These are phyloP conservation scores for Gryon sp. DNA, from an alignment of 1,140 invertebrate species.

Conservation along the genomic window DNA sequence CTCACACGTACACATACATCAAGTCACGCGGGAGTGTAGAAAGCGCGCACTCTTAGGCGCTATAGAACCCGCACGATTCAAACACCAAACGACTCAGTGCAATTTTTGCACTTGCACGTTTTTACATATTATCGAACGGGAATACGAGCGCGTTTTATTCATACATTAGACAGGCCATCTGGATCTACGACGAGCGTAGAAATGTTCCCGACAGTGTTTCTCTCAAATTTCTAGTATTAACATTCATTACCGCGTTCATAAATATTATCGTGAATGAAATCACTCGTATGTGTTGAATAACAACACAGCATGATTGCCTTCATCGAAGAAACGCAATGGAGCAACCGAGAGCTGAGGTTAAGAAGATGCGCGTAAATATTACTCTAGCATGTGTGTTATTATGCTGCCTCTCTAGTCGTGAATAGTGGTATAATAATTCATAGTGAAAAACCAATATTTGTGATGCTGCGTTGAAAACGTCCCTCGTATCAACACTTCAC, in stretches of 20 bases:
- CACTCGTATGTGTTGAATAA: constrained; percentile 40
- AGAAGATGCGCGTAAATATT: constrained; percentile 58
- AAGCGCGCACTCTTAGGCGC: constrained; percentile 17
- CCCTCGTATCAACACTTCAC: constrained; percentile 44
- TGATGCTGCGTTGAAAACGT: constrained; percentile 26
- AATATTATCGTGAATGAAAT: constrained; percentile 50
- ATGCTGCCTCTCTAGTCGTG: constrained; percentile 36
- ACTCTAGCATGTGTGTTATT: constrained; percentile 49
- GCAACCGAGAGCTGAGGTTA: not conserved
- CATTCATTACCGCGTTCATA: constrained; percentile 46
- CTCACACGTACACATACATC: constrained; percentile 45
- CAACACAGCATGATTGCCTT: constrained; percentile 50
- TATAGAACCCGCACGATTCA: constrained; percentile 5
- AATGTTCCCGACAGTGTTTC: not conserved
- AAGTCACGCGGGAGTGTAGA: constrained; percentile 31
- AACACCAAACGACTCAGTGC: not conserved
- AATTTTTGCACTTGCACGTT: constrained; percentile 26
- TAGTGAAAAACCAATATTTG: constrained; percentile 58
- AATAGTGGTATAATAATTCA: constrained; percentile 47
- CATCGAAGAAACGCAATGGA: constrained; percentile 21
- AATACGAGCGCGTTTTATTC: constrained; percentile 15
- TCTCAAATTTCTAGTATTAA: constrained; percentile 21
- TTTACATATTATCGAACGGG: constrained; percentile 8
- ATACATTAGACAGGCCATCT: not conserved
- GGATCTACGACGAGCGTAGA: not conserved